Base-by-base conservation (phyloP, 2,888 invertebrate genomes). In the Lepidocyrtoides sp. region DNA sequence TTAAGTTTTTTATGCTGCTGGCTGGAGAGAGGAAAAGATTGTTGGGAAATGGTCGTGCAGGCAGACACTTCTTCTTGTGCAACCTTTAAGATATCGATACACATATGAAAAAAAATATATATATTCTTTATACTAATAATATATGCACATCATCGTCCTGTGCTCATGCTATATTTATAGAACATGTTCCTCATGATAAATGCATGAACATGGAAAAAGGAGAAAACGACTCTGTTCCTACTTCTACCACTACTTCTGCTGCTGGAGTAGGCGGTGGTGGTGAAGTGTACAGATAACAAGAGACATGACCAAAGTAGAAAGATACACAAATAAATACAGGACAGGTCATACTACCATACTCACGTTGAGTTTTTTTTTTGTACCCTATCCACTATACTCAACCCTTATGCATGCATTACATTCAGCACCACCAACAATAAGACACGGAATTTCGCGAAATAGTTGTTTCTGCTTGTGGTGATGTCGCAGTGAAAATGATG, bases 131-230 rank as follows among this genome's bases (percentile, higher is more conserved):
- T 41, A 44, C 23, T n/a, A n/a, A n/a, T n/a, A n/a, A n/a, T n/a
- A 72, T n/a, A 20, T 29, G 4, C 32, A n/a, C 41, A 23, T 2
- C 20, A n/a, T 23, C 44, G n/a, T 44, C 2, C 72, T 17, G 3
- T 72, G 72, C 29, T 77, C 77, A 77, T 77, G 17, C 1, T 48
- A 77, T 41, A 75, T 75, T 75, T 48, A 75, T 75, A 75, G 48
- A 69, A 17, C 7, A 41, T 29, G n/a, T 77, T 29, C 29, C 77
- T 77, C 77, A 77, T 77, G 77, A 29, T 77, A 77, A 77, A 77
- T 77, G 51, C 77, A 77, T 77, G 77, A 77, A 51, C 77, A 29
- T 54, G 29, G 77, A 77, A 77, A 51, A 44, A 41, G 51, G 51
- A 29, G 54, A 17, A 69, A 41, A 77, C 41, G 41, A 44, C 72